These are phyloP conservation scores for Aphis gossypii DNA, from an alignment of 1,140 invertebrate species.

Conservation along the genomic window DNA sequence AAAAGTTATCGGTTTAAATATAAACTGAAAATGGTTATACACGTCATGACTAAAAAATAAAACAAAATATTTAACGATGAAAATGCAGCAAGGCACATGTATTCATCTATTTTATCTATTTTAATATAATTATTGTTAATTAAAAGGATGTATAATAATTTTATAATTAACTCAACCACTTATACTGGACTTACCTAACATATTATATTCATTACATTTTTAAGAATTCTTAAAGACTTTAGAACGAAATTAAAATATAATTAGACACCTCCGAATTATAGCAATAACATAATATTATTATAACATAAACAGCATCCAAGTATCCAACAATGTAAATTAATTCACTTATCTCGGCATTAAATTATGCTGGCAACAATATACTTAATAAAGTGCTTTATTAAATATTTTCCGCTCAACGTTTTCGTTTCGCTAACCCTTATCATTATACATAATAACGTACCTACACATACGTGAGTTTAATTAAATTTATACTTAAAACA, in stretches of 20 bases:
- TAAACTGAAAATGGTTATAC: no score
- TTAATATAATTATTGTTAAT: no score
- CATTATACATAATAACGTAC: not conserved
- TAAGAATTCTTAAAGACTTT: not conserved
- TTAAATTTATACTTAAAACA: not conserved
- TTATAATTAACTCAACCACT: no score
- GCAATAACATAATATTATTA: not conserved
- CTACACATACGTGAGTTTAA: not conserved
- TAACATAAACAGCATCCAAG: not conserved
- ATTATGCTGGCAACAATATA: not conserved
- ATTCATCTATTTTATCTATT: no score
- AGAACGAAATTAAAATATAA: not conserved
- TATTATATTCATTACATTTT: not conserved
- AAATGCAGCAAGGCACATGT: no score
- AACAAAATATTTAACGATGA: no score
- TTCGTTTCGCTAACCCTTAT: not conserved
- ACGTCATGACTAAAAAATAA: no score
- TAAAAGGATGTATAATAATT: no score
- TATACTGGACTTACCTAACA: no score
- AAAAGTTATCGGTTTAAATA: no score
- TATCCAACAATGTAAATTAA: not conserved
- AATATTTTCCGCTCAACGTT: not conserved
- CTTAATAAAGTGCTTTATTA: constrained; percentile 1
- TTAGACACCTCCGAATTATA: not conserved
- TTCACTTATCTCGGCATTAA: not conserved